Evolutionary conservation across 2,113 vertebrate genomes (phyloP), one percentile per base, ranked within the genome.

Genomic region (Cricetomys ansorgei): DNA sequence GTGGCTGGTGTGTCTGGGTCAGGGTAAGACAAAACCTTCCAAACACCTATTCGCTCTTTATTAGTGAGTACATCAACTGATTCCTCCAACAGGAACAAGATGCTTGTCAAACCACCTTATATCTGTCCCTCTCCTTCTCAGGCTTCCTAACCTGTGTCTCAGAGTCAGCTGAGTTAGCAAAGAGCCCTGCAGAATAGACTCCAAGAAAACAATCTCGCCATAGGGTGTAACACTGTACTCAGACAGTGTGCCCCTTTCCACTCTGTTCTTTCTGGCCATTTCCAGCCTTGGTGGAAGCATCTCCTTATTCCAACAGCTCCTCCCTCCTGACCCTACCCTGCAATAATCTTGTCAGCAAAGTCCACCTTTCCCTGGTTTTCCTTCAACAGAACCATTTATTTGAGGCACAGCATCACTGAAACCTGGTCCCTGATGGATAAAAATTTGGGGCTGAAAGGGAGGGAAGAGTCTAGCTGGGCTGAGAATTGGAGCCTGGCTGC

Each of bases 221-320:
- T 9, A 34, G 57, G 4, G 19, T 23, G 9, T 16, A 89, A 4
- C 2, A 4, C 12, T 53, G 45, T 5, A 2, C 0, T 55, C 7
- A 23, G n/a, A 53, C 29, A 21, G 2, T 48, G 1, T 1, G 19
- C 45, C 43, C 8, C 43, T 80, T 50, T 31, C 3, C 4, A 65
- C 8, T 34, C n/a, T 73, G 55, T 17, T 34, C 25, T 67, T 79
- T 29, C 64, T 50, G 34, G 27, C 59, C 16, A 19, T 48, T 3
- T 43, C 13, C n/a, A 45, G 55, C 29, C 11, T 19, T 25, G 6
- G 70, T 17, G 43, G 70, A 73, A 31, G 40, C 57, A 29, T 57
- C 65, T 29, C 25, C 29, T 43, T 43, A 0, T 37, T 12, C 19
- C 1, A 4, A 11, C 27, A 70, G 5, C 16, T 5, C 17, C 17